Conservation (phyloP, 2,888 invertebrate species). For the Apoda limacodes region DNA sequence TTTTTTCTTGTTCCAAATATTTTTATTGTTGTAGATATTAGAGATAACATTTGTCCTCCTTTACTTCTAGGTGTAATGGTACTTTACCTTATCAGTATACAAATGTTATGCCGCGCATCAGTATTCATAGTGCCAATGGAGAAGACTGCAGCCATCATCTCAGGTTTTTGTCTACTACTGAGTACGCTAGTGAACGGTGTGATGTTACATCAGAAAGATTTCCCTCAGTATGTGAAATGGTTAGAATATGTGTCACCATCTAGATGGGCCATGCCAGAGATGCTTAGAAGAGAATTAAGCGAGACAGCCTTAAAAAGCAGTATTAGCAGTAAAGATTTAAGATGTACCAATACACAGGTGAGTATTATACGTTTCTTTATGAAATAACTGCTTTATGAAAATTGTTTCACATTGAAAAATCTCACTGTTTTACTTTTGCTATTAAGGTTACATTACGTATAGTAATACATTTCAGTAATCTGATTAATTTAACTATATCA, state of each 20-base stretch:
- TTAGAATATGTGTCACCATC: slow-evolving; percentile 77
- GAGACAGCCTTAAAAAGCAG: slow-evolving; percentile 71
- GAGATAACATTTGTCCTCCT: background rate
- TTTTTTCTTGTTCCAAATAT: background rate
- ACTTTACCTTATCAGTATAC: slow-evolving; percentile 75
- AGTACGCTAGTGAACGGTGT: slow-evolving; percentile 76
- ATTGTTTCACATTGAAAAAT: no score
- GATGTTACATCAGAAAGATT: slow-evolving; percentile 74
- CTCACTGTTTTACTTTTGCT: no score
- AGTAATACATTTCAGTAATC: background rate
- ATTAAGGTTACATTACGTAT: no score
- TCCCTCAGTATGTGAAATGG: slow-evolving; percentile 75
- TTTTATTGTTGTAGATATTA: background rate
- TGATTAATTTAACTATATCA: slow-evolving; percentile 1
- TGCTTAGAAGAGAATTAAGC: slow-evolving; percentile 75
- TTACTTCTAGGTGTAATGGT: slow-evolving; percentile 74
- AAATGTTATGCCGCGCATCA: slow-evolving; percentile 75
- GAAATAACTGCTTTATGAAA: no score
- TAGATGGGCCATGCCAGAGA: slow-evolving; percentile 77
- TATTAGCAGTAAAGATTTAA: slow-evolving; percentile 47
- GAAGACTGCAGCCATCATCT: slow-evolving; percentile 72
- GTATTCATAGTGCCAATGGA: slow-evolving; percentile 76
- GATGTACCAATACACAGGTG: slow-evolving; percentile 81
- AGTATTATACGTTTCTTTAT: slow-evolving; percentile 13
- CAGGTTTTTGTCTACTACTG: slow-evolving; percentile 72